Base-by-base conservation (phyloP, 2,888 invertebrate genomes). In the Ochlodes sylvanus region DNA sequence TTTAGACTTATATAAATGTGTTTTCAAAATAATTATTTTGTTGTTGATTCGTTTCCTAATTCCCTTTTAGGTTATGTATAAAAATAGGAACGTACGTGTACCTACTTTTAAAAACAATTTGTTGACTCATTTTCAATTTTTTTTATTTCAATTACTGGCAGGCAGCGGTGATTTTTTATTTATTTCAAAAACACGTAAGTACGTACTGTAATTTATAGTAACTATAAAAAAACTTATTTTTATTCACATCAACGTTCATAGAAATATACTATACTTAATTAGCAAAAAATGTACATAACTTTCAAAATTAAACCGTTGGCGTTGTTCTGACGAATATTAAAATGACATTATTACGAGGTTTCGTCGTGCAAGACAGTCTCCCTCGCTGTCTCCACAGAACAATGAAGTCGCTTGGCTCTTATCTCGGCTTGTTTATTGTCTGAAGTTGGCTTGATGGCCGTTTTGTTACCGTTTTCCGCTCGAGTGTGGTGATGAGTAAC, bases 361-460 rank as follows among this genome's bases (percentile, higher is more conserved):
- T 61, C 50, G 32, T 44, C 54, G 58, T 21, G 32, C 32, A 14
- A n/a, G n/a, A 10, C 19, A 52, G 55, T 57, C 63, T 84, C 77
- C 73, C 76, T 73, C 74, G 73, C 74, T 74, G 77, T 79, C 76
- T 77, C 76, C 80, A 77, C 78, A 80, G 77, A 79, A 85, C 85
- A 85, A 85, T 83, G 83, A 80, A 81, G 83, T 79, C 79, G 77
- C 75, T 75, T 76, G 75, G 76, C 83, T 81, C 77, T 87, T 92
- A 92, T 92, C 92, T 87, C 79, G 75, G 79, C 82, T 76, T 87
- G 89, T 90, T 89, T 90, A 92, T 92, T 92, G 92, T 91, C 87
- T 85, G 83, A 86, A 90, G 86, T 90, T 91, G 76, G 84, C 81
- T 83, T 80, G 83, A 82, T 86, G 79, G 86, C 80, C 83, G 88